Base-by-base conservation (phyloP, 2,888 invertebrate species). In the Camponotus fellah region DNA sequence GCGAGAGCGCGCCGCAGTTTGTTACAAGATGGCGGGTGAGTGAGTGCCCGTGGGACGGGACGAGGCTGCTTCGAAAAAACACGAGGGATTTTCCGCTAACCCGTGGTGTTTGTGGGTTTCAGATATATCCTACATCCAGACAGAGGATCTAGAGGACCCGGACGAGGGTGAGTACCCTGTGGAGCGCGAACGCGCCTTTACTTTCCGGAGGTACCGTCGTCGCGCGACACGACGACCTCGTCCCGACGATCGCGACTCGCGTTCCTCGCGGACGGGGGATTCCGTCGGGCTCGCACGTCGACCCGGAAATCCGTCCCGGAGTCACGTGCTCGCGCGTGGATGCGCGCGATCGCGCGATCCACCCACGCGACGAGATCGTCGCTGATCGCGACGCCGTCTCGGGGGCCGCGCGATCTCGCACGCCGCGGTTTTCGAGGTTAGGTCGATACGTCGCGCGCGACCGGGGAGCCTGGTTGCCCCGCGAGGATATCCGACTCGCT, bases 21-120 rank as follows among this genome's bases (percentile, higher is more conserved):
- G 94, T 94, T 94, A 92, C 94, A 95, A 95, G 92, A 95, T 95
- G 95, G 95, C 94, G 94, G 95, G 94, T 95, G 94, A 95, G 95
- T 95, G 94, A 93, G 93, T 94, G 94, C 91, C 92, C 91, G 92
- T 92, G 92, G 26, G 92, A 93, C 91, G 92, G 91, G 91, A 92
- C 91, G 91, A 92, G 89, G 89, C 91, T 93, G 92, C 91, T 34
- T 86, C 85, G 85, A 93, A 93, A 93, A 26, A 94, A 93, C 93
- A 94, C 93, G 93, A 94, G 93, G 92, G 91, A 92, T 92, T 92
- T 92, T 90, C 90, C 90, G 89, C 92, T 94, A 94, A 94, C 92
- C 91, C 91, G 92, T 92, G 91, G 93, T 92, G 93, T 92, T 94
- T 94, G 91, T 94, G 93, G 92, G 93, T 95, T 95, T 94, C 94